Evolutionary conservation across 1,140 invertebrate species (phyloP).

Genomic region (Orius insidiosus): DNA sequence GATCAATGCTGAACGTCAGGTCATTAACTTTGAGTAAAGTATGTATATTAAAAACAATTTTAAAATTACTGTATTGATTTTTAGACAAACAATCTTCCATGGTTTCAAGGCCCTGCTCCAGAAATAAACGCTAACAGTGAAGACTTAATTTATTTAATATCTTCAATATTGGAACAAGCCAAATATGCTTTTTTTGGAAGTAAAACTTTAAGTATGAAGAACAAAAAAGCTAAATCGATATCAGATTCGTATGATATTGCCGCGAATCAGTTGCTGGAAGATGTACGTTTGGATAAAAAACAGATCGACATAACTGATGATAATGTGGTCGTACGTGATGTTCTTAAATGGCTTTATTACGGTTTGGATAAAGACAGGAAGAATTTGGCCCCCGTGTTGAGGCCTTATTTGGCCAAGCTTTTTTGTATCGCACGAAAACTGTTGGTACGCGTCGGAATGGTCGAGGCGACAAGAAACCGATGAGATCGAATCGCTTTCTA

Average conservation of each 20-base stretch:
- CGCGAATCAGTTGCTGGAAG: conserved; percentile 36
- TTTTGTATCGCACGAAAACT: conserved; percentile 39
- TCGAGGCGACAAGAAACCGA: conserved; percentile 32
- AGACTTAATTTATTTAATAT: conserved; percentile 40
- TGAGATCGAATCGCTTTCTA: conserved; percentile 36
- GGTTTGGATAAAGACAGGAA: conserved; percentile 29
- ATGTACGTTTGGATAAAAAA: conserved; percentile 33
- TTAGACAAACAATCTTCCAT: conserved; percentile 16
- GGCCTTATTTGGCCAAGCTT: conserved; percentile 41
- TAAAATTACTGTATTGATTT: conserved; percentile 5
- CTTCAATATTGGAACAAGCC: conserved; percentile 41
- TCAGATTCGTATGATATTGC: conserved; percentile 28
- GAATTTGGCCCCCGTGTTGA: conserved; percentile 33
- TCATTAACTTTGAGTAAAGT: conserved; percentile 20
- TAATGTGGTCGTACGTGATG: conserved; percentile 24
- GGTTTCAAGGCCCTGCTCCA: conserved; percentile 10
- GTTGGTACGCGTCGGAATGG: conserved; percentile 44
- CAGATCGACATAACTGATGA: conserved; percentile 32
- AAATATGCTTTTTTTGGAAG: conserved; percentile 19
- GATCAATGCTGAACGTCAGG: conserved; percentile 20
- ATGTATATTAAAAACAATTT: background rate
- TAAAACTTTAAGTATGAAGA: background rate
- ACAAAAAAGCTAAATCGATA: background rate
- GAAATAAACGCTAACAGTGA: conserved; percentile 23
- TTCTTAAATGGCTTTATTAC: conserved; percentile 41